Percentiles rank a stretch among this genome's conserved stretches.
These are phyloP conservation scores for Sylvia borin DNA, from an alignment of 2,797 vertebrate species.

Conservation along the genomic window DNA sequence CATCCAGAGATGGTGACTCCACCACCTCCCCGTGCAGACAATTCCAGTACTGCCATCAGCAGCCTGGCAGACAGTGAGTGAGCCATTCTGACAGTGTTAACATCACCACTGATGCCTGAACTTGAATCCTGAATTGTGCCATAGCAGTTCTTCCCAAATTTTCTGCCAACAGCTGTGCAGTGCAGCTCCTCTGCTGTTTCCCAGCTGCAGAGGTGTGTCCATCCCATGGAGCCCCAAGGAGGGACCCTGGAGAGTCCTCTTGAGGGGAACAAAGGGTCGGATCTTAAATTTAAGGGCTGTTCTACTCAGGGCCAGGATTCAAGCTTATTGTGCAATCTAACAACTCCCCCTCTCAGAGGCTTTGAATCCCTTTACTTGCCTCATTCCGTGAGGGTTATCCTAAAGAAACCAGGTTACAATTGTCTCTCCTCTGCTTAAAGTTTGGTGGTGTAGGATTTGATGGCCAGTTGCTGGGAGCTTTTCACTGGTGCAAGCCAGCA, in stretches of 20 bases:
- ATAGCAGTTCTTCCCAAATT: not conserved
- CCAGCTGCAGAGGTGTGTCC: not conserved
- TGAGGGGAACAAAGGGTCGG: not conserved
- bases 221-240: accelerated
- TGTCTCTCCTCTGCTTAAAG: not conserved
- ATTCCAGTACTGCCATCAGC: not conserved
- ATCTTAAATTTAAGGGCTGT: not conserved
- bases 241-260: not conserved
- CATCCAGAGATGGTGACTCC: too few relatives aligned
- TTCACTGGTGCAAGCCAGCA: not conserved
- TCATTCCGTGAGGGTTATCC: not conserved
- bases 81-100: not conserved
- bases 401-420: not conserved
- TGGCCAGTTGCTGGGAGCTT: not conserved
- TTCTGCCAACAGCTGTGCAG: not conserved
- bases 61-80: not conserved
- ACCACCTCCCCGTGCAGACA: too few relatives aligned
- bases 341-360: not conserved
- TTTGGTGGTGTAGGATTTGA: not conserved
- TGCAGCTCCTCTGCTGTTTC: not conserved
- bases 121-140: not conserved
- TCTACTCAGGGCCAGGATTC: not conserved
- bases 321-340: not conserved
- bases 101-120: not conserved
- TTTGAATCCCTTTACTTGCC: not conserved